Evolutionary conservation across 1,140 invertebrate species (phyloP), one percentile per base, ranked within the genome.

Genomic region (Anoplophora glabripennis): DNA sequence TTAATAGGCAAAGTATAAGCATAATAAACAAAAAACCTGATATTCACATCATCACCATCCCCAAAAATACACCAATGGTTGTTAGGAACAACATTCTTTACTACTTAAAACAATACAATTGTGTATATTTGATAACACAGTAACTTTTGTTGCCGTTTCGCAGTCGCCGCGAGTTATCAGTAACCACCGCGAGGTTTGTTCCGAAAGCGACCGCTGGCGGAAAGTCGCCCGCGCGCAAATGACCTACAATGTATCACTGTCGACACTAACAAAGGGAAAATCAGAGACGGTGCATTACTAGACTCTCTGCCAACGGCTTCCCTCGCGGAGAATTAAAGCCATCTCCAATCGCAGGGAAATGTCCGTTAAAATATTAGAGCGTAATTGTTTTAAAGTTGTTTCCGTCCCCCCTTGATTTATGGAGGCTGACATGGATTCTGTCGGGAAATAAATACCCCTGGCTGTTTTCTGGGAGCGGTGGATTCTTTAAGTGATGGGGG

Each of bases 301-400:
- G 12, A 21, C 17, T 46, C 44, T 46, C 11, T 17, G n/a, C 15
- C 17, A 28, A 9, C 1, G 44, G 9, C 28, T 46, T 28, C 18
- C 12, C 44, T 46, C 18, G 1, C 15, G 12, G 44, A 46, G 28
- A 46, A 46, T 46, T n/a, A 28, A 46, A 46, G 17, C 44, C 44
- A 18, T 46, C 17, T 18, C 44, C 18, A 46, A 46, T 46, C 8
- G 12, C 1, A 46, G 7, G 14, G 28, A 5, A 46, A 46, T 18
- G 17, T 46, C 28, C 18, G 14, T 46, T 46, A 0, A 18, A 18
- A 46, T 18, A 46, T 18, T 18, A 28, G 17, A 46, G 18, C 28
- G 12, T 18, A 46, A 46, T 46, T 46, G 44, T 46, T 46, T 46
- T 46, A 46, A 46, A 46, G 17, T 46, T 21, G 21, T 28, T 46